These are phyloP conservation scores for Euspilapteryx auroguttella DNA, from an alignment of 2,888 invertebrate genomes.

Conservation along the genomic window DNA sequence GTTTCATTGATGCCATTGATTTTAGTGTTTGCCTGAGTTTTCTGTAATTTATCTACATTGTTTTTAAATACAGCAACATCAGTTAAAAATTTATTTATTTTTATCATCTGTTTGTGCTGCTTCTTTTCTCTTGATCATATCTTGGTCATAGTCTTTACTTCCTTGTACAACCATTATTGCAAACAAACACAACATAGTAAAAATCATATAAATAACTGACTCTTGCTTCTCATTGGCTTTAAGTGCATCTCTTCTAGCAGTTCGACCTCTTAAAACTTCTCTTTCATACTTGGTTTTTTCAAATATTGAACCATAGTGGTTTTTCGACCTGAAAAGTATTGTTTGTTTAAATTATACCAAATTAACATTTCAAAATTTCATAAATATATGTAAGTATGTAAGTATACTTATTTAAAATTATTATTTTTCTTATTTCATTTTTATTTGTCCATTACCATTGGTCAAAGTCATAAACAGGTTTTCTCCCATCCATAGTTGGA, in stretches of 20 bases:
- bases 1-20: no score
- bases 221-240: conserved; percentile 19
- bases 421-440: no score
- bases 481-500: conserved; percentile 60
- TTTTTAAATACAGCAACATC: no score
- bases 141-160: conserved; percentile 24
- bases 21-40: no score
- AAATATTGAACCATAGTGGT: conserved; percentile 50
- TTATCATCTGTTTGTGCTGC: no score
- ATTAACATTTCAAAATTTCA: no score
- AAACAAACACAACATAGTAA: conserved; percentile 18
- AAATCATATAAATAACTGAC: conserved; percentile 17
- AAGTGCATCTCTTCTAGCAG: conserved; percentile 11
- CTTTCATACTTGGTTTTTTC: conserved; percentile 23
- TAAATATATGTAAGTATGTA: no score
- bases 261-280: conserved; percentile 16
- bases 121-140: conserved; percentile 6
- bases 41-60: no score
- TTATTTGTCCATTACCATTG: no score
- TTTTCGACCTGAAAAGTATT: conserved; percentile 47
- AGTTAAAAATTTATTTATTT: no score
- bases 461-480: conserved; percentile 80
- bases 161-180: conserved; percentile 19
- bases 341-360: no score
- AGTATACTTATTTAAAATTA: no score